Conservation (phyloP, 2,888 invertebrate genomes). For the Cloeon dipterum region DNA sequence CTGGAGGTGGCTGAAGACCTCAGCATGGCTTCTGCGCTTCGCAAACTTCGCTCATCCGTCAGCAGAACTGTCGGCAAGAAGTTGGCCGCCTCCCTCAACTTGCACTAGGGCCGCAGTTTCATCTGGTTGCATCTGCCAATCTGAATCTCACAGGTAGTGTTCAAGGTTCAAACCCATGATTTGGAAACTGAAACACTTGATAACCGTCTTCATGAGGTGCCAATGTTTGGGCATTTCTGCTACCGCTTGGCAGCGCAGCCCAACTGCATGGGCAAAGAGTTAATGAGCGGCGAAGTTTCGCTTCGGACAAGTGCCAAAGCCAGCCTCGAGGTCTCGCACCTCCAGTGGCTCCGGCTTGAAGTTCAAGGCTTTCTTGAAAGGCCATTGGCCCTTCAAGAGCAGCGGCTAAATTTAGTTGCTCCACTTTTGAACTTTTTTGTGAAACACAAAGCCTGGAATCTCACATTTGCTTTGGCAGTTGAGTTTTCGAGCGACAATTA, state of each 20-base stretch:
- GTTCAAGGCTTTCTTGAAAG: neutral
- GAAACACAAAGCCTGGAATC: too few species aligned
- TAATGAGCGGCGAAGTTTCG: slow-evolving; percentile 11
- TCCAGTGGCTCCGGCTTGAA: slow-evolving; percentile 11
- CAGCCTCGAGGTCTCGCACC: slow-evolving; percentile 18
- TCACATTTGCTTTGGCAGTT: too few species aligned
- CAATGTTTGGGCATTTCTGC: slow-evolving; percentile 39
- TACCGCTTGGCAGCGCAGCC: slow-evolving; percentile 37
- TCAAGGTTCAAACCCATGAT: slow-evolving; percentile 31
- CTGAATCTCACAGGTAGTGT: slow-evolving; percentile 29
- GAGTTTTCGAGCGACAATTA: too few species aligned
- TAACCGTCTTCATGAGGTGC: slow-evolving; percentile 24
- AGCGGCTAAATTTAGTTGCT: too few species aligned
- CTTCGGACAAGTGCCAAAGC: neutral
- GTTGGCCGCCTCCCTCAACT: slow-evolving; percentile 27
- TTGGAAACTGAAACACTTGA: slow-evolving; percentile 23
- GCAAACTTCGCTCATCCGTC: slow-evolving; percentile 34
- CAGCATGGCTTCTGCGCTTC: slow-evolving; percentile 34
- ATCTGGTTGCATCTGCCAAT: slow-evolving; percentile 31
- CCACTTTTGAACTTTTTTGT: too few species aligned
- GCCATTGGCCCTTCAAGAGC: slow-evolving; percentile 1
- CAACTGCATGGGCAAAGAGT: slow-evolving; percentile 20
- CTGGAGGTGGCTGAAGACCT: slow-evolving; percentile 36
- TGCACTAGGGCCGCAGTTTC: slow-evolving; percentile 31
- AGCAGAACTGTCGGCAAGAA: slow-evolving; percentile 34